Conservation (phyloP, 92 coral and sea anemone species). For the Umimayanthus kanabou region DNA sequence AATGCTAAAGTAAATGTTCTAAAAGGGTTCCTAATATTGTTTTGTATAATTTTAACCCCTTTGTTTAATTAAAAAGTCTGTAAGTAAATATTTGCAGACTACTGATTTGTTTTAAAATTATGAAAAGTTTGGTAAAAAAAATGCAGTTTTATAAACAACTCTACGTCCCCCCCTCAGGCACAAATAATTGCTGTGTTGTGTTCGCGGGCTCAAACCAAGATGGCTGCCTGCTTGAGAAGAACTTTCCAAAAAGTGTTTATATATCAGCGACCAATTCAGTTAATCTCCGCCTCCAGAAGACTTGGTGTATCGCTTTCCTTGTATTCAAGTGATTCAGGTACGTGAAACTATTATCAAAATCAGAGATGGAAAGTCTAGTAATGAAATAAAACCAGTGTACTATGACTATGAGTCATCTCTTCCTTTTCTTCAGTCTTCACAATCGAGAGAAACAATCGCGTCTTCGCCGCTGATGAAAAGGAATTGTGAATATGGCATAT, state of each 20-base stretch:
- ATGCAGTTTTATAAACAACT: background rate
- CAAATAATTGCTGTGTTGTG: background rate
- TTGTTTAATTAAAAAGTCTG: background rate
- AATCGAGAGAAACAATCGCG: too few relatives aligned
- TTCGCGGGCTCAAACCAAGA: slow-evolving; percentile 40
- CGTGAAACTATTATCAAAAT: background rate
- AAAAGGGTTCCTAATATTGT: background rate
- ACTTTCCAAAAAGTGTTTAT: background rate
- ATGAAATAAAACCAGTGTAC: background rate
- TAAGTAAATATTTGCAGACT: background rate
- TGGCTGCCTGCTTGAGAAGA: slow-evolving; percentile 24
- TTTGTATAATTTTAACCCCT: background rate
- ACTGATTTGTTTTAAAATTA: background rate
- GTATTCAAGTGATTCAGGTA: slow-evolving; percentile 28
- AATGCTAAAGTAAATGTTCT: background rate
- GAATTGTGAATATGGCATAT: too few relatives aligned
- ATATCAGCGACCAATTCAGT: background rate
- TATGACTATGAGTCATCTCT: too few relatives aligned
- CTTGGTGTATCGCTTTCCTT: background rate
- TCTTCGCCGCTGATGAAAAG: too few relatives aligned
- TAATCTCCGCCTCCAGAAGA: background rate
- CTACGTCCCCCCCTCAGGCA: background rate
- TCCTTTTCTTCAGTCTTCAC: too few relatives aligned
- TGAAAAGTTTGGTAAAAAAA: background rate
- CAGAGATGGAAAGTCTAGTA: too few relatives aligned